Conservation (phyloP, 2,888 invertebrate genomes). For the Bimastos eiseni region DNA sequence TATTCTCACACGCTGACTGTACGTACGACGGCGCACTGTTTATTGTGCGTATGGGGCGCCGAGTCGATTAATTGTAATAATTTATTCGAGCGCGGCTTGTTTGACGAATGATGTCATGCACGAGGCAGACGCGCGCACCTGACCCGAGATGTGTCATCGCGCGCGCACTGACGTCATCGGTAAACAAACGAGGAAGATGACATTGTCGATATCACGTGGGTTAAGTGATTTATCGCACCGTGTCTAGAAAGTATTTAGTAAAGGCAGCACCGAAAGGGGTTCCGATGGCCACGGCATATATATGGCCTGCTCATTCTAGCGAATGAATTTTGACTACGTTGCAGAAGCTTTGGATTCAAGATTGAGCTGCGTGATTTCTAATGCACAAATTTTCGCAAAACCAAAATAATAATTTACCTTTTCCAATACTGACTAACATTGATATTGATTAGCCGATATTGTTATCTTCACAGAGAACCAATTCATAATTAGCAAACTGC, state of each 20-base stretch:
- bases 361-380: too few relatives aligned
- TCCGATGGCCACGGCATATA: background rate
- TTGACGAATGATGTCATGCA: conserved; percentile 18
- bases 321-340: too few relatives aligned
- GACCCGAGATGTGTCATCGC: background rate
- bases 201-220: background rate
- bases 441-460: too few relatives aligned
- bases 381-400: too few relatives aligned
- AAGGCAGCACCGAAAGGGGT: background rate
- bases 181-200: conserved; percentile 8
- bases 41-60: background rate
- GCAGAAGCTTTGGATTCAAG: too few relatives aligned
- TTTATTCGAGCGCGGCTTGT: background rate
- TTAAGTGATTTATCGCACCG: background rate
- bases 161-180: conserved; percentile 17
- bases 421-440: too few relatives aligned
- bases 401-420: too few relatives aligned
- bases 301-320: too few relatives aligned
- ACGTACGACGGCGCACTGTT: conserved; percentile 7
- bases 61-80: conserved; percentile 20
- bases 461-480: too few relatives aligned
- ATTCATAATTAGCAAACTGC: too few relatives aligned
- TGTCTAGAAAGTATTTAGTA: background rate
- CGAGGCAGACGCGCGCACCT: background rate
- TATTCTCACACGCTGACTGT: background rate